phyloP scores from a whole-genome alignment of 2,113 vertebrate genomes.

The Pseudorhombus dupliciocellatus region DNA sequence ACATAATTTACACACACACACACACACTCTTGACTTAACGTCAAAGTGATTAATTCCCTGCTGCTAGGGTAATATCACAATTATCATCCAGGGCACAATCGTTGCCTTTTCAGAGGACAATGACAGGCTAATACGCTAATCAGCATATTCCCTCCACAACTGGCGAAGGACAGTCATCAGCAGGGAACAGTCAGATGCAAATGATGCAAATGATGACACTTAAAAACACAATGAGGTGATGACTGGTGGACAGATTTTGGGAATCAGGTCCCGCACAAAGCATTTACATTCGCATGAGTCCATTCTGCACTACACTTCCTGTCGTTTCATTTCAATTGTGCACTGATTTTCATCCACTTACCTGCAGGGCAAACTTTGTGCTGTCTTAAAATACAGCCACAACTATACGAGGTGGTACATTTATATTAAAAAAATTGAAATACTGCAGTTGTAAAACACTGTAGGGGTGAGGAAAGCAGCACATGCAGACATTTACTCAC shows the following conservation, averaged over 20 bases:
- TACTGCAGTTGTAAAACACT: background rate
- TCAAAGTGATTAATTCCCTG: background rate
- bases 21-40: background rate
- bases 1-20: background rate
- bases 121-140: slow-evolving; percentile 8
- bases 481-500: slow-evolving; percentile 69
- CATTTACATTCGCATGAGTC: too few relatives aligned
- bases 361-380: too few relatives aligned
- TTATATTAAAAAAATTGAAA: background rate
- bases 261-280: too few relatives aligned
- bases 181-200: background rate
- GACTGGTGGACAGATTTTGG: too few relatives aligned
- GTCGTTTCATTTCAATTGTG: too few relatives aligned
- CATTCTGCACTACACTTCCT: too few relatives aligned
- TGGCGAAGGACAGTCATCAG: background rate
- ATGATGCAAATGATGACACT: background rate
- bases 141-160: slow-evolving; percentile 2
- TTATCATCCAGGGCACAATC: background rate
- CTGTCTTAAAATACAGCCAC: too few relatives aligned
- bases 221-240: background rate
- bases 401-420: background rate
- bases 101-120: background rate
- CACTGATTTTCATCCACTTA: too few relatives aligned
- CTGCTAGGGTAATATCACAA: background rate
- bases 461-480: background rate